These are phyloP conservation scores for Corella eumyota DNA, from an alignment of 23 tunicate species.

Conservation along the genomic window DNA sequence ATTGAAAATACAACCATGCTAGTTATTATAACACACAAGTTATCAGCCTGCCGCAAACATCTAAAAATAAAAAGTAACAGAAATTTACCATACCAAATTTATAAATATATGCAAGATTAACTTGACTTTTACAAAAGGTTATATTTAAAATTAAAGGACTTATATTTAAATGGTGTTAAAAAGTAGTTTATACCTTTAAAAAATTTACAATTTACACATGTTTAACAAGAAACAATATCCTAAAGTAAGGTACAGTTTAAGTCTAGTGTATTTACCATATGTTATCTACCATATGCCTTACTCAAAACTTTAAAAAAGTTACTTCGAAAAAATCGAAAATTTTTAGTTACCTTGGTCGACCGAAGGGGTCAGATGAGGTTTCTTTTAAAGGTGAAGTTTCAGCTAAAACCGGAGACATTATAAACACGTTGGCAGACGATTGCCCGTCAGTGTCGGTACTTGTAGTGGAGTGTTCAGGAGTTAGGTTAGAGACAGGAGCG, in stretches of 20 bases:
- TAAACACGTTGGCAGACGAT: slow-evolving; percentile 40
- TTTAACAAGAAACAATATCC: too few species aligned
- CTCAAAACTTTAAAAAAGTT: too few species aligned
- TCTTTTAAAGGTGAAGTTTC: slow-evolving; percentile 78
- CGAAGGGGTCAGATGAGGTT: slow-evolving; percentile 58
- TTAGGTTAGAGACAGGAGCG: too few species aligned
- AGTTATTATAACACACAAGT: slow-evolving; percentile 41
- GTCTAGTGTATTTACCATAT: too few species aligned
- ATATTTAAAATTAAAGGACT: too few species aligned
- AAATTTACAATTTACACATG: too few species aligned
- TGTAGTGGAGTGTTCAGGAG: slow-evolving; percentile 12
- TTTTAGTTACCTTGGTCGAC: slow-evolving; percentile 46
- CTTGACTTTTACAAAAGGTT: not conserved
- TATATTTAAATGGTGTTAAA: too few species aligned
- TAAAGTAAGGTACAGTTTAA: too few species aligned
- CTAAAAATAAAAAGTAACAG: slow-evolving; percentile 15
- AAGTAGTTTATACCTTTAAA: too few species aligned
- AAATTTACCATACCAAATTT: not conserved
- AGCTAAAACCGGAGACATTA: slow-evolving; percentile 29
- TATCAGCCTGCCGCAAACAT: slow-evolving; percentile 41
- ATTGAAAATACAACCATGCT: slow-evolving; percentile 56
- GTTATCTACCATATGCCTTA: too few species aligned
- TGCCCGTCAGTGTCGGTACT: slow-evolving; percentile 42
- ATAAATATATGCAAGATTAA: not conserved
- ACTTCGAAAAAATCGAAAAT: too few species aligned